Evolutionary conservation across 2,888 invertebrate species (phyloP), one percentile per base, ranked within the genome.

Genomic region (Apamea epomidion): DNA sequence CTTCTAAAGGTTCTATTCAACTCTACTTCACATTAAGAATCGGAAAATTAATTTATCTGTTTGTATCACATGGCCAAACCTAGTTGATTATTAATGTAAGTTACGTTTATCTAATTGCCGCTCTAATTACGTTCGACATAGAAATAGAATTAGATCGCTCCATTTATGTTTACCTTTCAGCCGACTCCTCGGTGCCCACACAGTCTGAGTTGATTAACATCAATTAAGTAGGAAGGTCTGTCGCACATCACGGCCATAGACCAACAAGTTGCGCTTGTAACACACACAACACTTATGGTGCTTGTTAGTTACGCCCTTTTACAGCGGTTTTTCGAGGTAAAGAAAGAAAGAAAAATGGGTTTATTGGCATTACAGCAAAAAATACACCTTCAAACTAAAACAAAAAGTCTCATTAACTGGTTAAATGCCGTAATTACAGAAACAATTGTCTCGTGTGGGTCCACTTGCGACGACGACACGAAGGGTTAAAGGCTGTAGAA

Each of bases 91-190:
- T 69, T 58, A 29, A 37, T 16, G 32, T 29, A 58, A 42, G 37
- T 64, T 29, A 70, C 29, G 1, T 29, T 37, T 64, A 62, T 48
- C 37, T 78, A 70, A 68, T 64, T 69, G 42, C 32, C 18, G 62
- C 69, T 60, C 58, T 69, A 65, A 74, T 83, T 64, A 78, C 37
- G 48, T 64, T 82, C 58, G 32, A 65, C 8, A 16, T 51, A n/a
- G 8, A 64, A 51, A 65, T 82, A 25, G 3, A 72, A 48, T 54
- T n/a, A 51, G n/a, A 82, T 68, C 45, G 5, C 12, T 8, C 21
- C 25, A 58, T 73, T 69, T 64, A 64, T 45, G 62, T 69, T 75
- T 76, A 68, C 21, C 21, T 71, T 18, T 25, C 29, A 37, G 25
- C 18, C 1, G 5, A 29, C 32, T 45, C 75, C 25, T 2, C 12